Conservation (phyloP, 2,113 vertebrate species). For the Tor tambroides region DNA sequence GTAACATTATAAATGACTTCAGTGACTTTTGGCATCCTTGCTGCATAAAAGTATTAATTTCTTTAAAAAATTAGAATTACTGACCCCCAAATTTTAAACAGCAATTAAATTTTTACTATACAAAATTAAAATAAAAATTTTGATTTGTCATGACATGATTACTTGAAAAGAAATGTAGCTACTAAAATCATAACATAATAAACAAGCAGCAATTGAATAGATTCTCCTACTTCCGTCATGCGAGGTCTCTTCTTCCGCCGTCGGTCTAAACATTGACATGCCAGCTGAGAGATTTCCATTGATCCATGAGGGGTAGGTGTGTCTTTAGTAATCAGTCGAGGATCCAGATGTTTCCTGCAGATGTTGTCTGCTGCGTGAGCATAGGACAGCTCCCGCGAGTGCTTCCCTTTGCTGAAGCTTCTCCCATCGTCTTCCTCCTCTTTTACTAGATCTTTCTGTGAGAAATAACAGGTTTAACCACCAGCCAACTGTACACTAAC, state of each 20-base stretch:
- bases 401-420: constrained; percentile 50
- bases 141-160: no score
- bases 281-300: constrained; percentile 72
- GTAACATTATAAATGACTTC: neutral
- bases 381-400: constrained; percentile 12
- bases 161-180: no score
- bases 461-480: neutral
- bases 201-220: neutral
- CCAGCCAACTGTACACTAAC: neutral
- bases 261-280: constrained; percentile 78
- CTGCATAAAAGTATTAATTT: neutral
- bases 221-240: constrained; percentile 78
- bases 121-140: no score
- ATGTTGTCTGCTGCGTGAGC: constrained; percentile 64
- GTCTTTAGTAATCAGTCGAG: constrained; percentile 57
- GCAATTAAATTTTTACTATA: no score
- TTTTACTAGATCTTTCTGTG: constrained; percentile 82
- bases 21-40: neutral
- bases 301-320: constrained; percentile 62
- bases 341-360: constrained; percentile 72
- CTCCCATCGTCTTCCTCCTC: constrained; percentile 71
- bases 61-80: no score
- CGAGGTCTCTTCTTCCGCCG: constrained; percentile 78
- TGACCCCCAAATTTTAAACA: no score
- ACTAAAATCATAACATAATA: neutral